phyloP scores from a whole-genome alignment of 2,113 vertebrate species.

The Chloebia gouldiae region DNA sequence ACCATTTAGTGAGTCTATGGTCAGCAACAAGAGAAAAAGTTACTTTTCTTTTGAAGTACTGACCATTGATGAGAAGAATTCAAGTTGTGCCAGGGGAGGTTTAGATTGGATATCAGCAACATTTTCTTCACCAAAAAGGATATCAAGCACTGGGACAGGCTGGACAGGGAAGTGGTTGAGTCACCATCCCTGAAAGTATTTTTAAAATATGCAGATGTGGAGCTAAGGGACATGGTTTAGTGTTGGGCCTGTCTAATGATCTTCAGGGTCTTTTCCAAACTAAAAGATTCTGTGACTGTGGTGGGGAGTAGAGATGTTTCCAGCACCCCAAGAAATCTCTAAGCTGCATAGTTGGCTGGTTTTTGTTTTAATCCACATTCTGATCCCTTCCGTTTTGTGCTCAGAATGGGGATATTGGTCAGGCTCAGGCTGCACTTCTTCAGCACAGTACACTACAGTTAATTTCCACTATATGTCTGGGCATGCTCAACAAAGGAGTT shows the following conservation, averaged over 20 bases:
- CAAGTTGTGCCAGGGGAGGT: neutral
- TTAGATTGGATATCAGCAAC: neutral
- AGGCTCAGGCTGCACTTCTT: neutral
- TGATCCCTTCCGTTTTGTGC: neutral
- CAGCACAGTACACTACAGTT: neutral
- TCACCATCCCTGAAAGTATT: neutral
- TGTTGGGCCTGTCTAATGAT: neutral
- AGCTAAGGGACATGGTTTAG: neutral
- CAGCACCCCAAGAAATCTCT: neutral
- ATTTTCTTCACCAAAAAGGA: neutral
- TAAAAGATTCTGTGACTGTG: neutral
- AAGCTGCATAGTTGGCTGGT: neutral
- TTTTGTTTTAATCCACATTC: neutral
- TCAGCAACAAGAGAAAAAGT: neutral
- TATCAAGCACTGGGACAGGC: neutral
- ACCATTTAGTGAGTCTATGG: neutral
- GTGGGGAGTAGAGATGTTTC: neutral
- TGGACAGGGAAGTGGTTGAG: neutral
- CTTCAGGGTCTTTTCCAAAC: neutral
- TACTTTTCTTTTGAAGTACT: neutral
- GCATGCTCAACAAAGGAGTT: neutral
- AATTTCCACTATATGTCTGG: neutral
- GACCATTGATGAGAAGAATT: neutral
- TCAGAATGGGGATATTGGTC: neutral
- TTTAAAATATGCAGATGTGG: neutral